Percentiles rank a stretch among this genome's conserved stretches.
Evolutionary conservation across 2,888 invertebrate species (phyloP).

Genomic region (Pseudolycoriella hygida): DNA sequence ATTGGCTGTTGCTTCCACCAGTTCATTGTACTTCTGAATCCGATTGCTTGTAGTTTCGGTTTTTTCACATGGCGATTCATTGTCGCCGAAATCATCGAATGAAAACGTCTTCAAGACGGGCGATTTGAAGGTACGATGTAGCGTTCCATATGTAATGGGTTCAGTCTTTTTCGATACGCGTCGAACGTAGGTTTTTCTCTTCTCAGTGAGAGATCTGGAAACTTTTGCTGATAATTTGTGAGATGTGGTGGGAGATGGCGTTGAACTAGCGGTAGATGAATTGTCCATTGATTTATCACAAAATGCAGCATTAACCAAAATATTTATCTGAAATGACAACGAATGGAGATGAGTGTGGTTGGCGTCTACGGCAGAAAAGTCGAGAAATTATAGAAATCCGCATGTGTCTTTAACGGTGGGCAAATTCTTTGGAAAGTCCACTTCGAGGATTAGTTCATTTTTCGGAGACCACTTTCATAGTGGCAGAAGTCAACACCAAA

Average conservation of each 20-base stretch:
- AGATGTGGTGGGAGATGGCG: conserved; percentile 22
- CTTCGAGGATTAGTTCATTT: too few species aligned
- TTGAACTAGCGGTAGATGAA: conserved; percentile 6
- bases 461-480: too few species aligned
- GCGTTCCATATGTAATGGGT: conserved; percentile 13
- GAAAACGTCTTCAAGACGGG: conserved; percentile 13
- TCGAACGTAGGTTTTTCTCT: conserved; percentile 45
- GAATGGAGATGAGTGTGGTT: background rate
- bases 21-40: background rate
- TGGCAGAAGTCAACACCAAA: too few species aligned
- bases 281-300: conserved; percentile 9
- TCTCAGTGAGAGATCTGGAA: conserved; percentile 38
- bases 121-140: conserved; percentile 14
- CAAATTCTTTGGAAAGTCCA: too few species aligned
- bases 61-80: background rate
- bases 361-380: too few species aligned
- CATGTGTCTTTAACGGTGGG: too few species aligned
- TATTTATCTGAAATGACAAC: conserved; percentile 14
- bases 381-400: background rate
- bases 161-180: conserved; percentile 33
- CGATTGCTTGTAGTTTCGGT: background rate
- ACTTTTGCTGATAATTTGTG: conserved; percentile 32
- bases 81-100: conserved; percentile 9
- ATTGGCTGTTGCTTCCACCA: background rate
- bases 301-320: conserved; percentile 16